phyloP scores from a whole-genome alignment of 1,140 invertebrate species.

The Drosophila albomicans region DNA sequence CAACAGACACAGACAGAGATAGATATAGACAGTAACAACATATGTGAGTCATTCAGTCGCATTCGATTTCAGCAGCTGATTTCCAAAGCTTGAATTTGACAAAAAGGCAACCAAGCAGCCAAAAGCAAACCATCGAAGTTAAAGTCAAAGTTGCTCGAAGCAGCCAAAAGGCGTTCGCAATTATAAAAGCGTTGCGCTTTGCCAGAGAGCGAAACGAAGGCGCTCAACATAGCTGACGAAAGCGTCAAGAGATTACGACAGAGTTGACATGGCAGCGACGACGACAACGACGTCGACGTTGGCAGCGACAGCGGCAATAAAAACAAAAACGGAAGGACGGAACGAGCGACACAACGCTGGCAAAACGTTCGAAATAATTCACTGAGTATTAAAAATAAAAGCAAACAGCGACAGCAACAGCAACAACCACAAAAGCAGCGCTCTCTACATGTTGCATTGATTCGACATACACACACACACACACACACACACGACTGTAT shows the following conservation, averaged over 20 bases:
- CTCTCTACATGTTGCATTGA: constrained; percentile 84
- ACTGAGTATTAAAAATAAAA: constrained; percentile 79
- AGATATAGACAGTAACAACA: constrained; percentile 20
- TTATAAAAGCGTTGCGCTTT: constrained; percentile 61
- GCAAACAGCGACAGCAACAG: constrained; percentile 37
- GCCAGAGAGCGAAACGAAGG: constrained; percentile 35
- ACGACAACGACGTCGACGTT: not conserved
- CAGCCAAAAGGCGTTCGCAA: constrained; percentile 62
- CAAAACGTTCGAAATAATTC: constrained; percentile 76
- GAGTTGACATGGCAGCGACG: constrained; percentile 45
- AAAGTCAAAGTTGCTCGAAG: constrained; percentile 45
- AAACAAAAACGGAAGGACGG: constrained; percentile 67
- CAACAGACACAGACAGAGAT: constrained; percentile 9
- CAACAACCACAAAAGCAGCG: constrained; percentile 27
- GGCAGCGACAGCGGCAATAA: constrained; percentile 26
- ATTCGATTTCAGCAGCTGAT: constrained; percentile 41
- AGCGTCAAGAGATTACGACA: constrained; percentile 74
- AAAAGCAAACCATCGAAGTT: constrained; percentile 11
- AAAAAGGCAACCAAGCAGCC: constrained; percentile 6
- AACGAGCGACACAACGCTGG: constrained; percentile 49
- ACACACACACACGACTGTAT: constrained; percentile 37
- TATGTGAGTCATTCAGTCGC: constrained; percentile 22
- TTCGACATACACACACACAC: constrained; percentile 63
- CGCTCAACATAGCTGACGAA: constrained; percentile 58
- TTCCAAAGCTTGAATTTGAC: constrained; percentile 39